Conservation (phyloP, 2,888 invertebrate genomes). For the Iselma pallidipennis region DNA sequence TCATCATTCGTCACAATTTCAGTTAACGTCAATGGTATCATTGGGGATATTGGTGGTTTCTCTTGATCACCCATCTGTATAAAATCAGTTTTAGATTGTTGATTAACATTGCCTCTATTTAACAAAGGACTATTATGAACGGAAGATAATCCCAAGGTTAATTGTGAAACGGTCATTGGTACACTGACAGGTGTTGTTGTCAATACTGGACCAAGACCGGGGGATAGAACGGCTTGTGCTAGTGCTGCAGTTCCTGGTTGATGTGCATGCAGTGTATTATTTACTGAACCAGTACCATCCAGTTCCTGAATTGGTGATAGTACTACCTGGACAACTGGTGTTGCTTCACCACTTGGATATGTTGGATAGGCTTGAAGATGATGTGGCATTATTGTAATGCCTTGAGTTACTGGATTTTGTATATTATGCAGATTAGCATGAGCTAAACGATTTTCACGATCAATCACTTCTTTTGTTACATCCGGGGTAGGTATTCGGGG, state of each 20-base stretch:
- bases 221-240: constrained; percentile 77
- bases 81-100: constrained; percentile 35
- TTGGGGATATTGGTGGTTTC: constrained; percentile 41
- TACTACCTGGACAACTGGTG: constrained; percentile 76
- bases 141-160: constrained; percentile 58
- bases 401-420: constrained; percentile 46
- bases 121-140: constrained; percentile 58
- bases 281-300: constrained; percentile 72
- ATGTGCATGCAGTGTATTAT: constrained; percentile 71
- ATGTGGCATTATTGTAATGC: constrained; percentile 72
- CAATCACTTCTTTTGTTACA: constrained; percentile 78
- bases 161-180: constrained; percentile 65
- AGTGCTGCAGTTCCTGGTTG: constrained; percentile 76
- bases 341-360: constrained; percentile 60
- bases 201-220: constrained; percentile 59
- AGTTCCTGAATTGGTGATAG: constrained; percentile 84
- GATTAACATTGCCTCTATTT: constrained; percentile 36
- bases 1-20: constrained; percentile 41
- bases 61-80: constrained; percentile 42
- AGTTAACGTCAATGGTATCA: constrained; percentile 36
- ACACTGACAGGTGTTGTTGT: constrained; percentile 58
- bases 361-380: constrained; percentile 58
- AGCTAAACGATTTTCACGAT: constrained; percentile 68
- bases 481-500: constrained; percentile 91
- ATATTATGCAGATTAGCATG: constrained; percentile 51